phyloP scores from a whole-genome alignment of 2,113 vertebrate species.

The Vireo altiloquus region DNA sequence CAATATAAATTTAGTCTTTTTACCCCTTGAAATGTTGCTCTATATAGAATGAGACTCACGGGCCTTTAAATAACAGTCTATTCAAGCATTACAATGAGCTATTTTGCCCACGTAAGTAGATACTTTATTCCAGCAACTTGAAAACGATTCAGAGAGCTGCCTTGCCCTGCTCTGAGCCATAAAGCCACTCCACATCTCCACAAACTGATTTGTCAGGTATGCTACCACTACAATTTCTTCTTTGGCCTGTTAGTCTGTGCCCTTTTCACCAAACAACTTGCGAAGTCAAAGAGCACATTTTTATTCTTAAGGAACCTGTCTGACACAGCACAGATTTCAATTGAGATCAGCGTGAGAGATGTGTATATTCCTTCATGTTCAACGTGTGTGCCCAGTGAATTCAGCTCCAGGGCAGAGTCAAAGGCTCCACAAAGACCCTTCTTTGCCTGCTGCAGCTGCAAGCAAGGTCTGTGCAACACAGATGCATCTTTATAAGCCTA shows the following conservation, averaged over 20 bases:
- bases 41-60: background rate
- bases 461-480: background rate
- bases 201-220: background rate
- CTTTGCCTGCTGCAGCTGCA: background rate
- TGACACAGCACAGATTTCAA: background rate
- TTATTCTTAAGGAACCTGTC: background rate
- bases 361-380: background rate
- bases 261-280: background rate
- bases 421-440: background rate
- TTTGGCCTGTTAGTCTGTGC: background rate
- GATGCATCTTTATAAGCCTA: background rate
- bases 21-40: conserved; percentile 21
- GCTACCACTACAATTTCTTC: background rate
- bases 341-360: background rate
- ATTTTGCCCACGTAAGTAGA: background rate
- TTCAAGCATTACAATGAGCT: conserved; percentile 3
- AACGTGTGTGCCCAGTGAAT: accelerated
- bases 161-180: background rate
- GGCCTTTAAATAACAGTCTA: conserved; percentile 29
- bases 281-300: background rate
- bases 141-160: background rate
- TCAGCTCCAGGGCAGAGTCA: background rate
- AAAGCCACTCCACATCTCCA: background rate
- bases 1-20: conserved; percentile 30
- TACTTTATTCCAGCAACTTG: background rate